phyloP scores from a whole-genome alignment of 2,888 invertebrate genomes.

The Pyrrhosoma nymphula region DNA sequence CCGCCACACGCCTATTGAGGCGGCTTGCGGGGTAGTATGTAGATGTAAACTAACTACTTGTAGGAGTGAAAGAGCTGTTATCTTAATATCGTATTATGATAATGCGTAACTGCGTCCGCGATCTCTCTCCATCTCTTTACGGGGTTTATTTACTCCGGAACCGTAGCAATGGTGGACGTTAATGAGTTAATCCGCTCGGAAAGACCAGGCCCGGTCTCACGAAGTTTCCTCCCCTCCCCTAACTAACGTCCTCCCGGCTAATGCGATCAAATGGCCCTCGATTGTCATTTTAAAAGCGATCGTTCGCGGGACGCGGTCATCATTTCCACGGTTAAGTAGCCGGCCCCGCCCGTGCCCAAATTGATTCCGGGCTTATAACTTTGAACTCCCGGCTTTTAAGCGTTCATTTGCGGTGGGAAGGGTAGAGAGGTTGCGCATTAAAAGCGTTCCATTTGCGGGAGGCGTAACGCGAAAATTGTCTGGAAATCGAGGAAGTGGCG shows the following conservation, averaged over 20 bases:
- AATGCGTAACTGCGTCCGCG: not conserved
- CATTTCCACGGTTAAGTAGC: not conserved
- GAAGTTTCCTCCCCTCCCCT: not conserved
- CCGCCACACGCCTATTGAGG: too few relatives aligned
- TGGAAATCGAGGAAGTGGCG: not conserved
- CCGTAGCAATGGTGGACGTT: not conserved
- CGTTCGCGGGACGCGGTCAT: not conserved
- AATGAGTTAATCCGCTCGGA: not conserved
- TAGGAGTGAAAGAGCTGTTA: too few relatives aligned
- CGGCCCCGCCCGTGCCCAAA: not conserved
- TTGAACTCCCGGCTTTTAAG: not conserved
- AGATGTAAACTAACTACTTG: too few relatives aligned
- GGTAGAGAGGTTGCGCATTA: not conserved
- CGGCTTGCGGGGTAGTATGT: too few relatives aligned
- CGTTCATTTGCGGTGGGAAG: not conserved
- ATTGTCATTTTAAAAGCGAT: slow-evolving; percentile 21
- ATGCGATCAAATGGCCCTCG: not conserved
- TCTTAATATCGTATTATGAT: too few relatives aligned
- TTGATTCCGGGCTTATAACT: slow-evolving; percentile 2
- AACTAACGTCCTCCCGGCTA: not conserved
- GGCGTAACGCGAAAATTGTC: not conserved
- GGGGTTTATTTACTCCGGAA: not conserved
- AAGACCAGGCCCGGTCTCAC: not conserved
- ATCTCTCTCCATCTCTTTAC: not conserved
- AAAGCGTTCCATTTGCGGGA: not conserved